phyloP scores from a whole-genome alignment of 2,113 vertebrate genomes.

The Haplotaxodon microlepis region DNA sequence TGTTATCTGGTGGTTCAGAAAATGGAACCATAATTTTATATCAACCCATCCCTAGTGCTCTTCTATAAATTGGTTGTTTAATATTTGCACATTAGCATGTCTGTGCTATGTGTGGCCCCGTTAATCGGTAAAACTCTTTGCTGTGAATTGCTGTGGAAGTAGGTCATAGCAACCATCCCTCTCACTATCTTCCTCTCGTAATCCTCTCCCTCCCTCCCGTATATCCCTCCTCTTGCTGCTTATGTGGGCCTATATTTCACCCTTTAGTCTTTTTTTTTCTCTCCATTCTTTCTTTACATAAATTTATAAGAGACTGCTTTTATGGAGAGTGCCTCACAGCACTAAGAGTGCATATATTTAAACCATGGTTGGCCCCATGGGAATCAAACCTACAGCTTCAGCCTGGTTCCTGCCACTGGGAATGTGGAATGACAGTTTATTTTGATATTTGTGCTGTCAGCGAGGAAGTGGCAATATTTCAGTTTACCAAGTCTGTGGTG shows the following conservation, averaged over 20 bases:
- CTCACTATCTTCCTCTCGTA: constrained; percentile 3
- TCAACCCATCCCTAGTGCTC: background rate
- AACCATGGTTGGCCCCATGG: background rate
- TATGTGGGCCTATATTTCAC: constrained; percentile 3
- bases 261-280: background rate
- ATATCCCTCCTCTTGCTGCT: background rate
- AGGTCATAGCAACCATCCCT: constrained; percentile 47
- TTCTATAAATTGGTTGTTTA: background rate
- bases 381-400: background rate
- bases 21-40: background rate
- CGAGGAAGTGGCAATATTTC: background rate
- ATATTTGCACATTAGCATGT: background rate
- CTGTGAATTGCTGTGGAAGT: constrained; percentile 46
- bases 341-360: background rate
- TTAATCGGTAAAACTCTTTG: background rate
- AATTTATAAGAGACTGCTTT: background rate
- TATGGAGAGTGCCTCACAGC: background rate
- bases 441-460: background rate
- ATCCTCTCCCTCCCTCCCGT: background rate
- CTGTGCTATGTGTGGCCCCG: background rate
- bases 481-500: background rate
- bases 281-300: background rate
- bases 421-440: background rate
- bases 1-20: background rate
- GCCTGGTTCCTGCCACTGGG: background rate